A percentile compares a stretch with the other conserved stretches of the same genome.
phyloP scores from a whole-genome alignment of 2,113 vertebrate species.

The Calypte anna region DNA sequence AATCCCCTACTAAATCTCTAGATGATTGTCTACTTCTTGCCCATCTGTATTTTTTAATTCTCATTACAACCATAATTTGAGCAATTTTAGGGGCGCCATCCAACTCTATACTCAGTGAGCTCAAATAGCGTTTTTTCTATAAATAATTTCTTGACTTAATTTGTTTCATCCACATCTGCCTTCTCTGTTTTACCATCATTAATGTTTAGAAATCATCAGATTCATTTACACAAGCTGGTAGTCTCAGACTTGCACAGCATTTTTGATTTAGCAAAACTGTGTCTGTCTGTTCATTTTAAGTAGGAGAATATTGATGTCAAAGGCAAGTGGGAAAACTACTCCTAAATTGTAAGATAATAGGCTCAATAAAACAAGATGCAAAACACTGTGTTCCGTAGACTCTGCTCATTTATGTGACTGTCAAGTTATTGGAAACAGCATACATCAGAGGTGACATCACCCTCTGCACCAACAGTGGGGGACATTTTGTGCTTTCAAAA shows the following conservation, averaged over 20 bases:
- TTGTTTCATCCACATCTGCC: not conserved
- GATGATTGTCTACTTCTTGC: not conserved
- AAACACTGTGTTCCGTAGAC: not conserved
- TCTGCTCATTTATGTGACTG: not conserved
- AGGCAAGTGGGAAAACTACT: not conserved
- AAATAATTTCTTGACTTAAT: not conserved
- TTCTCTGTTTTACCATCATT: not conserved
- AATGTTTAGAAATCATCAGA: not conserved
- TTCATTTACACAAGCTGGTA: not conserved
- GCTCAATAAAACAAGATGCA: not conserved
- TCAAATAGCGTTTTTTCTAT: not conserved
- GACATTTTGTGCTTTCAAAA: not conserved
- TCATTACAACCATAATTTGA: not conserved
- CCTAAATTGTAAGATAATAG: not conserved
- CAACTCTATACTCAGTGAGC: not conserved
- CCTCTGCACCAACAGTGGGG: not conserved
- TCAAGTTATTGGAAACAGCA: not conserved
- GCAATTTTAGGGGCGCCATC: not conserved
- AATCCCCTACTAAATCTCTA: not conserved
- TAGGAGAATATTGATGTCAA: not conserved
- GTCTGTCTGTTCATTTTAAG: not conserved
- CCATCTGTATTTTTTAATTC: not conserved
- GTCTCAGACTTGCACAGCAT: not conserved
- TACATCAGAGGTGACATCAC: not conserved
- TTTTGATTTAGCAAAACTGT: not conserved